Base-by-base conservation (phyloP, 2,113 vertebrate species). In the Edolisoma coerulescens region DNA sequence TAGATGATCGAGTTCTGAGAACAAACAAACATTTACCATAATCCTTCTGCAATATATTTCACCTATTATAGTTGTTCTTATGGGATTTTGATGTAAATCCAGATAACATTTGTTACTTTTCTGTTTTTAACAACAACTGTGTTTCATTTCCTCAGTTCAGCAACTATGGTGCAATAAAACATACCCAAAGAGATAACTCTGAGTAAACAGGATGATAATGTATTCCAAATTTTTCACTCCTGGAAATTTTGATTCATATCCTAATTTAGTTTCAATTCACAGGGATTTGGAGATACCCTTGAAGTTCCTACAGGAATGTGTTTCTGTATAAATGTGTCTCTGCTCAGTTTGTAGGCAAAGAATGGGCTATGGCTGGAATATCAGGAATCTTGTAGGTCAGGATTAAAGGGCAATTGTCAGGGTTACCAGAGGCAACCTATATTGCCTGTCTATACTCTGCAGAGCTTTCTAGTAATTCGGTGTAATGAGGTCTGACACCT, bases 321-420 rank as follows among this genome's bases (percentile, higher is more conserved):
- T 22, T 90, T 87, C 81, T 82, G 30, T 87, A 27, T 37, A 65
- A 91, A 86, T 67, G 69, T 86, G 26, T 42, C 33, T 70, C 93
- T 76, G 45, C 63, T 83, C 52, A 65, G 81, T 89, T 49, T 95
- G 94, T 57, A 45, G 3, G 35, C 67, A 89, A 82, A 95, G 82
- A 94, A 90, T n/a, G 60, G 84, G 47, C 69, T 56, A 33, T 60
- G 94, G 90, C 88, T 95, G 94, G 94, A 97, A 93, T 88, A 97
- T 89, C 82, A 96, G 92, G 96, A 97, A 97, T 97, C 84, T 78
- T 65, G 81, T 57, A 97, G 92, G 95, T 97, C 95, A 97, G 93
- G 82, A 90, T 77, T 94, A 93, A 96, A 96, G 93, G 95, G 90
- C 95, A 95, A 79, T 87, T 93, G 74, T 94, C 95, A 96, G 95